A percentile compares a stretch with the other conserved stretches of the same genome.
Evolutionary conservation across 2,888 invertebrate genomes (phyloP).

Genomic region (Mechanitis mazaeus): DNA sequence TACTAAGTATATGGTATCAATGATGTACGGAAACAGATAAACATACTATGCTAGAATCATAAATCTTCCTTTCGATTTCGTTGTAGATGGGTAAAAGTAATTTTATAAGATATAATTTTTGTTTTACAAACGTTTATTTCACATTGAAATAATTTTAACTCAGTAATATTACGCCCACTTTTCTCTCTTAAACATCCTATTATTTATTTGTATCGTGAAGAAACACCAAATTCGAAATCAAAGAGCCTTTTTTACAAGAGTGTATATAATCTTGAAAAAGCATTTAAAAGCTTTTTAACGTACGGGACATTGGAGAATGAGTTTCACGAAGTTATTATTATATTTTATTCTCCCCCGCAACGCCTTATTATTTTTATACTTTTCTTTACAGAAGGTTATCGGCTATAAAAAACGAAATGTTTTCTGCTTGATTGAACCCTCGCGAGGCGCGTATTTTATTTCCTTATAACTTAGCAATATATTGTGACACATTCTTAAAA

Average conservation of each 20-base stretch:
- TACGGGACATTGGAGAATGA: slow-evolving; percentile 48
- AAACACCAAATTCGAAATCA: slow-evolving; percentile 54
- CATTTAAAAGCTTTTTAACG: slow-evolving; percentile 51
- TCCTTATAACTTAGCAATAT: slow-evolving; percentile 36
- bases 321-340: slow-evolving; percentile 58
- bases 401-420: slow-evolving; percentile 67
- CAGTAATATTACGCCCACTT: neutral
- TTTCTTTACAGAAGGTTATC: slow-evolving; percentile 65
- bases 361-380: slow-evolving; percentile 71
- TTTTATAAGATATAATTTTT: too few species aligned
- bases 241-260: slow-evolving; percentile 27
- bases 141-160: too few species aligned
- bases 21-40: too few species aligned
- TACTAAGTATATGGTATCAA: too few species aligned
- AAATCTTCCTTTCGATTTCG: too few species aligned
- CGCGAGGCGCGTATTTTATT: slow-evolving; percentile 50
- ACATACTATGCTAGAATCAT: too few species aligned
- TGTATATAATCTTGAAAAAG: slow-evolving; percentile 41
- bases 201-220: slow-evolving; percentile 58
- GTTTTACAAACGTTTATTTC: too few species aligned
- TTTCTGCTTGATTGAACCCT: slow-evolving; percentile 66
- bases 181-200: slow-evolving; percentile 55
- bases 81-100: too few species aligned
- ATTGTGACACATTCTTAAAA: slow-evolving; percentile 32
- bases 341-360: slow-evolving; percentile 63